Evolutionary conservation across 2,888 invertebrate genomes (phyloP).

Genomic region (Caenorhabditis wallacei): DNA sequence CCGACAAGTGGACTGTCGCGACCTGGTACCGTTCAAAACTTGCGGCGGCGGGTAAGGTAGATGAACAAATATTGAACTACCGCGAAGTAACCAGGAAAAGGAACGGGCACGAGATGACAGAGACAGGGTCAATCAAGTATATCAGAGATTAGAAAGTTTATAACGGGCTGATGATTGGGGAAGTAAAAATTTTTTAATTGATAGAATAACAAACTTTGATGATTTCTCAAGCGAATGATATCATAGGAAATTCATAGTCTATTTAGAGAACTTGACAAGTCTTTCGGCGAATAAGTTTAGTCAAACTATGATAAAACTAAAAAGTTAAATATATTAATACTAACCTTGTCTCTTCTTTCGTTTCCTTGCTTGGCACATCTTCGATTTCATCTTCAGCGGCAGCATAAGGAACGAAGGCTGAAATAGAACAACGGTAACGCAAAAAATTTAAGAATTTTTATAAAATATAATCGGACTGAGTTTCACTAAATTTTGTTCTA

Average conservation of each 20-base stretch:
- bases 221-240: too few relatives aligned
- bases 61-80: conserved; percentile 39
- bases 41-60: conserved; percentile 7
- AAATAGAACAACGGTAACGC: not conserved
- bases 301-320: too few relatives aligned
- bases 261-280: too few relatives aligned
- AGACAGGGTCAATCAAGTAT: not conserved
- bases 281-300: too few relatives aligned
- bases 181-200: too few relatives aligned
- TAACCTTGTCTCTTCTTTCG: conserved; percentile 49
- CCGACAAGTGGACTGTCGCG: conserved; percentile 45
- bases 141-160: not conserved
- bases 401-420: conserved; percentile 63
- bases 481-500: too few relatives aligned
- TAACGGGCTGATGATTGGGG: too few relatives aligned
- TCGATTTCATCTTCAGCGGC: conserved; percentile 79
- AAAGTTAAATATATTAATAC: too few relatives aligned
- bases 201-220: too few relatives aligned
- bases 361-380: conserved; percentile 55
- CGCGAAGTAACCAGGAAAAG: conserved; percentile 25
- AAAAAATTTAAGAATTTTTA: too few relatives aligned
- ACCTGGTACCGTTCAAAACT: conserved; percentile 44
- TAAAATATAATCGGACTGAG: too few relatives aligned
- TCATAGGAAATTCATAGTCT: too few relatives aligned
- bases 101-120: conserved; percentile 15